Evolutionary conservation across 1,140 invertebrate genomes (phyloP).

Genomic region (Psilanteris sp.): DNA sequence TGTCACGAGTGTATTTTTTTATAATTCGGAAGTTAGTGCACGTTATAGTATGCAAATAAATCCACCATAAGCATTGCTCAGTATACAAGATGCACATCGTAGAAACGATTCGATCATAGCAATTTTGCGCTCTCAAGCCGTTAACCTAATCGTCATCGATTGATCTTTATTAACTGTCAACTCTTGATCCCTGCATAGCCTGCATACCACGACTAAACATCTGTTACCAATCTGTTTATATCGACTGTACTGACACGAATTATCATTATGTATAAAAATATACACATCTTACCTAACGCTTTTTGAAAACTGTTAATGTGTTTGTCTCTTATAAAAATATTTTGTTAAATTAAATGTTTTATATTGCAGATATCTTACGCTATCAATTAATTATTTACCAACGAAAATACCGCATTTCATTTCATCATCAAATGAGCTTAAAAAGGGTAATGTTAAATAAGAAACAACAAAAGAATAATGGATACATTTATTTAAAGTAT

Average conservation of each 20-base stretch:
- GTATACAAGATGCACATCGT: slow-evolving; percentile 34
- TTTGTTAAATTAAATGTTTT: too few relatives aligned
- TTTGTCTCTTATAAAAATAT: too few relatives aligned
- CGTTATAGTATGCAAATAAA: slow-evolving; percentile 22
- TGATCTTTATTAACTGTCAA: slow-evolving; percentile 72
- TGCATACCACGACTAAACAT: slow-evolving; percentile 71
- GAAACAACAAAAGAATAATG: too few relatives aligned
- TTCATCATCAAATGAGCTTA: too few relatives aligned
- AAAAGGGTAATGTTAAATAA: too few relatives aligned
- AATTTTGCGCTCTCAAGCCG: slow-evolving; percentile 69
- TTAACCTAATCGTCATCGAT: slow-evolving; percentile 73
- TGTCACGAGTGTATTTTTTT: too few relatives aligned
- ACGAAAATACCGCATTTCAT: too few relatives aligned
- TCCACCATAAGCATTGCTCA: slow-evolving; percentile 38
- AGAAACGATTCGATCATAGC: slow-evolving; percentile 64
- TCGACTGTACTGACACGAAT: slow-evolving; percentile 55
- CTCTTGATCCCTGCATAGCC: slow-evolving; percentile 69
- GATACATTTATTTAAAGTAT: too few relatives aligned
- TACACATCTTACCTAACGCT: slow-evolving; percentile 33
- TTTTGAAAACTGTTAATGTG: too few relatives aligned
- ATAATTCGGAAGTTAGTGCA: too few relatives aligned
- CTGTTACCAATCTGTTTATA: slow-evolving; percentile 71
- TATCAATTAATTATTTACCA: too few relatives aligned
- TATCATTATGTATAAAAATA: slow-evolving; percentile 58
- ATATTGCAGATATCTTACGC: too few relatives aligned